A percentile compares a stretch with the other conserved stretches of the same genome.
Evolutionary conservation across 2,113 vertebrate genomes (phyloP).

Genomic region (Micromys minutus): DNA sequence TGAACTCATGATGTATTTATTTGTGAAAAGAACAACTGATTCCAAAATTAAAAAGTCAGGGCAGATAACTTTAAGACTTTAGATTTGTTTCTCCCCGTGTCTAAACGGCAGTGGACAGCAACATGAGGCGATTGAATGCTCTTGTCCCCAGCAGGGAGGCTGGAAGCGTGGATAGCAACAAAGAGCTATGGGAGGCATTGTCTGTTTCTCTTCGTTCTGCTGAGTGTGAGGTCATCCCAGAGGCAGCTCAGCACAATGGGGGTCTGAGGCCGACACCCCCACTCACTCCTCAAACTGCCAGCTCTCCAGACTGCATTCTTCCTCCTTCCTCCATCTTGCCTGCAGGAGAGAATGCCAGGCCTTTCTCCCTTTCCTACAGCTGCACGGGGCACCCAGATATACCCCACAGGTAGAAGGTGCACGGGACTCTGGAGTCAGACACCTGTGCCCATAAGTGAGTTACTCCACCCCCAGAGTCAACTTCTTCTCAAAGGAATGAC

Average conservation of each 20-base stretch:
- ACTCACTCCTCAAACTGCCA: not conserved
- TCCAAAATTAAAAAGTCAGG: constrained; percentile 38
- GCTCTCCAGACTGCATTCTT: not conserved
- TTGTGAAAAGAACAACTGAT: constrained; percentile 31
- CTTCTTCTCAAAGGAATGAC: not conserved
- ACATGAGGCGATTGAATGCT: not conserved
- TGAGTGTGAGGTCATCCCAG: not conserved
- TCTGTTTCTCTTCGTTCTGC: not conserved
- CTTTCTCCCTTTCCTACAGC: not conserved
- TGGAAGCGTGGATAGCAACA: not conserved
- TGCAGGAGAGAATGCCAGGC: not conserved
- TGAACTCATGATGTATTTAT: constrained; percentile 15
- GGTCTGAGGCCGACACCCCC: not conserved
- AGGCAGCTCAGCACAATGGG: not conserved
- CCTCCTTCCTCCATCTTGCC: not conserved
- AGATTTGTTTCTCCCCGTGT: not conserved
- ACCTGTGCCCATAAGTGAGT: not conserved
- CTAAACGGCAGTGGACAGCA: not conserved
- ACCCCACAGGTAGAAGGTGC: not conserved
- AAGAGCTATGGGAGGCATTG: accelerated
- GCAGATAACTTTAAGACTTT: not conserved
- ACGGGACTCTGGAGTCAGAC: not conserved
- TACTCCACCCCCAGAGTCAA: not conserved
- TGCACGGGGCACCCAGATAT: not conserved
- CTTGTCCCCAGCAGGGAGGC: too few relatives aligned